Percentiles rank a stretch among this genome's conserved stretches.
These are phyloP conservation scores for Megastigmus dorsalis DNA, from an alignment of 2,888 invertebrate genomes.

Conservation along the genomic window DNA sequence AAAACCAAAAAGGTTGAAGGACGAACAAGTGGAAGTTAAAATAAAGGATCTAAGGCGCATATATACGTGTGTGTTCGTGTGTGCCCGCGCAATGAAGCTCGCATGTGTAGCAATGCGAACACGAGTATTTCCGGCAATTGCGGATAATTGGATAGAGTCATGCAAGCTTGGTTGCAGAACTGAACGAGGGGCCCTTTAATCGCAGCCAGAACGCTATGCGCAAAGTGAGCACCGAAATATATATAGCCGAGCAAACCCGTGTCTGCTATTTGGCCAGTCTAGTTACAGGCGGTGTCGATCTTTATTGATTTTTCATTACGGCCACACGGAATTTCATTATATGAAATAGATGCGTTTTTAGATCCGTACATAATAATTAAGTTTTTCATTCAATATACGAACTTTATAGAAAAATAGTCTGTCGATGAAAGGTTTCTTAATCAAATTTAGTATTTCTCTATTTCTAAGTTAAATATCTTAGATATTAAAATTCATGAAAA, in stretches of 20 bases:
- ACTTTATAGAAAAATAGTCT: too few species aligned
- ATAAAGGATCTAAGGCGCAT: not conserved
- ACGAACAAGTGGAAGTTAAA: not conserved
- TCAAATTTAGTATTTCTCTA: too few species aligned
- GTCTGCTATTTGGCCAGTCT: not conserved
- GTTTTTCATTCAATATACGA: not conserved
- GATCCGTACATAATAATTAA: not conserved
- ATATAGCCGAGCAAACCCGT: too few species aligned
- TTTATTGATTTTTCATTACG: not conserved
- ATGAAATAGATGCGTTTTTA: not conserved
- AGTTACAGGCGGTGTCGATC: not conserved
- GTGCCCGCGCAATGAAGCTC: not conserved
- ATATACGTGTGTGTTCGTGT: not conserved
- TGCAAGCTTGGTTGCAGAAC: slow-evolving; percentile 58
- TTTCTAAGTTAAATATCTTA: too few species aligned
- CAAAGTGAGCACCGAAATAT: slow-evolving; percentile 35
- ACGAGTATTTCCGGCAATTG: slow-evolving; percentile 63
- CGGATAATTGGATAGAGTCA: slow-evolving; percentile 65
- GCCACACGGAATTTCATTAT: not conserved
- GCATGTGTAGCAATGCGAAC: slow-evolving; percentile 23
- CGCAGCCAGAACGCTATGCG: slow-evolving; percentile 47
- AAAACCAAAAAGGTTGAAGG: not conserved
- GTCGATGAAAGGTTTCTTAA: too few species aligned
- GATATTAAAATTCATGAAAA: too few species aligned
- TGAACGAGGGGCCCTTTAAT: slow-evolving; percentile 62